Evolutionary conservation across 2,797 vertebrate genomes (phyloP).

Genomic region (Chaenodraco wilsoni): DNA sequence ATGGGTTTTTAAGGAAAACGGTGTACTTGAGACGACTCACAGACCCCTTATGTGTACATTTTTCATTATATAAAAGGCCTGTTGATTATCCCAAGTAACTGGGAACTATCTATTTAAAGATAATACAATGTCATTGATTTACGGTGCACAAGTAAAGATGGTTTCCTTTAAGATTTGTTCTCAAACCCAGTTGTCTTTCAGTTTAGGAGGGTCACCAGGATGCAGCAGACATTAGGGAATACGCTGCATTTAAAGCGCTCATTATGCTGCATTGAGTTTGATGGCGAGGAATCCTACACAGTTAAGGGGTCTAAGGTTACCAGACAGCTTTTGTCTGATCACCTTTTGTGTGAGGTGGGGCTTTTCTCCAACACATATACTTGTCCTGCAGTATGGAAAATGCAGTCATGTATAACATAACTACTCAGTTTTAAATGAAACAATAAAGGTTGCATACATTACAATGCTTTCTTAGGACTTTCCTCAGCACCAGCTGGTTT

Average conservation of each 20-base stretch:
- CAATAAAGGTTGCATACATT: slow-evolving; percentile 3
- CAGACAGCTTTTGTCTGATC: slow-evolving; percentile 80
- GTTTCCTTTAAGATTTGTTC: slow-evolving; percentile 25
- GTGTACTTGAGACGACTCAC: background rate
- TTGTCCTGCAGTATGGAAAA: slow-evolving; percentile 55
- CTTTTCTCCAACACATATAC: slow-evolving; percentile 42
- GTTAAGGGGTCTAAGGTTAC: slow-evolving; percentile 79
- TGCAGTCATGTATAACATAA: slow-evolving; percentile 35
- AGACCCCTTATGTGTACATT: background rate
- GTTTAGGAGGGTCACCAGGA: slow-evolving; percentile 24
- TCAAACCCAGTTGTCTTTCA: background rate
- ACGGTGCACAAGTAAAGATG: slow-evolving; percentile 2
- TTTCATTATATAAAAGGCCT: slow-evolving; percentile 1
- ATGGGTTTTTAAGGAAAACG: slow-evolving; percentile 1
- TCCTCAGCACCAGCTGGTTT: background rate
- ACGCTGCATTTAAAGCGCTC: slow-evolving; percentile 72
- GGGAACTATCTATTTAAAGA: background rate
- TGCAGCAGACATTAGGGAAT: slow-evolving; percentile 47
- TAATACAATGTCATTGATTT: slow-evolving; percentile 6
- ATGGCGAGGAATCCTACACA: slow-evolving; percentile 60
- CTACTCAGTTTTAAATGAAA: slow-evolving; percentile 37
- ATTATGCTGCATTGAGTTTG: slow-evolving; percentile 65
- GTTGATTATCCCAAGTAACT: background rate
- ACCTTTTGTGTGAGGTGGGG: slow-evolving; percentile 61
- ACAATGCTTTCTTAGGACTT: background rate